Conservation (phyloP, 2,797 vertebrate genomes). For the Orientallactaga sibirica region DNA sequence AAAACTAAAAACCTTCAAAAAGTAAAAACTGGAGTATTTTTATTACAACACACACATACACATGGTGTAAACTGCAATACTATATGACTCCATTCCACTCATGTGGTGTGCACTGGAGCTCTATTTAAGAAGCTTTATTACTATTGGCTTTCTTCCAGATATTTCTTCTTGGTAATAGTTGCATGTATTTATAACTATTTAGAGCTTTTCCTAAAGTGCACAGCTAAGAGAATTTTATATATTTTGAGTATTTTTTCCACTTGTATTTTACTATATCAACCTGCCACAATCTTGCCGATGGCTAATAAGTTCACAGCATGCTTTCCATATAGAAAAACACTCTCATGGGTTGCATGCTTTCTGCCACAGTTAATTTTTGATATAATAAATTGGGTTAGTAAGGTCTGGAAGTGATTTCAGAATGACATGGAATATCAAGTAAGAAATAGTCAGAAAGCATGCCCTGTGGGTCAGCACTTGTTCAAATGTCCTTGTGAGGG, state of each 20-base stretch:
- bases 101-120: background rate
- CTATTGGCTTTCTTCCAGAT: background rate
- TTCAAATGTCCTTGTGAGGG: background rate
- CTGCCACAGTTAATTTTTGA: background rate
- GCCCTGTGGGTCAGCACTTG: background rate
- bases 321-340: background rate
- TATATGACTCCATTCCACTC: background rate
- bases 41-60: rapidly evolving
- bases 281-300: background rate
- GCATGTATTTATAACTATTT: background rate
- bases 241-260: constrained; percentile 14
- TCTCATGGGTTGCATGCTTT: background rate
- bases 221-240: background rate
- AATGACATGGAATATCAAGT: background rate
- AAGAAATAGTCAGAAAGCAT: background rate
- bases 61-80: background rate
- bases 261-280: background rate
- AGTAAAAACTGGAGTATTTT: background rate
- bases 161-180: background rate
- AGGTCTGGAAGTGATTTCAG: background rate
- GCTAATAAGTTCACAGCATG: background rate
- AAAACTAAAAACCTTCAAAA: too few relatives aligned
- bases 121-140: background rate
- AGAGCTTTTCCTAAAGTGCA: background rate
- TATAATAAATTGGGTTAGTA: background rate